These are phyloP conservation scores for Micrasema longulum DNA, from an alignment of 1,140 invertebrate genomes.

Conservation along the genomic window DNA sequence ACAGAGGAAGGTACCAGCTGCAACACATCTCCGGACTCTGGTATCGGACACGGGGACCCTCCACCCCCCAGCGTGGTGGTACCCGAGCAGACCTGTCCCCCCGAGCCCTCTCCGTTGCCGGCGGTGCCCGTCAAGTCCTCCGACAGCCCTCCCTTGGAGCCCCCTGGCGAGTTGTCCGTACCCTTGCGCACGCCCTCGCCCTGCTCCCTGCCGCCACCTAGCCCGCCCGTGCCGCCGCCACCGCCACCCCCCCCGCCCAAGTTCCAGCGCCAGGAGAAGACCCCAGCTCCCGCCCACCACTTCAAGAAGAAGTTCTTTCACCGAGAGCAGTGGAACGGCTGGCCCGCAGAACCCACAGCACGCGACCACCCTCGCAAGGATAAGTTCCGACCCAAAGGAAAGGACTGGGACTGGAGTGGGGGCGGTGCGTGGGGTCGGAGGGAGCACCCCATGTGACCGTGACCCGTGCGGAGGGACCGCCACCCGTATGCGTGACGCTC, in stretches of 20 bases:
- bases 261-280: constrained; percentile 63
- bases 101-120: constrained; percentile 58
- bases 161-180: constrained; percentile 58
- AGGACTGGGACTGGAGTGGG: constrained; percentile 77
- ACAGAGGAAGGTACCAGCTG: constrained; percentile 76
- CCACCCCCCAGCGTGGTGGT: constrained; percentile 55
- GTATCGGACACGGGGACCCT: constrained; percentile 77
- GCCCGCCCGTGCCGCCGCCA: constrained; percentile 49
- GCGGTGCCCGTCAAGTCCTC: constrained; percentile 61
- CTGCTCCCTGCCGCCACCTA: constrained; percentile 57
- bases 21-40: constrained; percentile 83
- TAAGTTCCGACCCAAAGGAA: constrained; percentile 75
- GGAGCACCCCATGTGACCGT: constrained; percentile 52
- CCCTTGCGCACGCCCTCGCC: constrained; percentile 74
- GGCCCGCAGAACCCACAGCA: constrained; percentile 62
- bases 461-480: constrained; percentile 22
- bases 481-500: constrained; percentile 21
- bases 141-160: constrained; percentile 59
- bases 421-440: constrained; percentile 54
- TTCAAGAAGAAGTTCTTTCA: constrained; percentile 87
- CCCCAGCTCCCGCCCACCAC: constrained; percentile 66
- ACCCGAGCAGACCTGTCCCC: constrained; percentile 46
- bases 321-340: constrained; percentile 71
- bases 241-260: constrained; percentile 67
- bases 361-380: constrained; percentile 54